Evolutionary conservation across 2,113 vertebrate species (phyloP).

Genomic region (Forbesichthys agassizii): DNA sequence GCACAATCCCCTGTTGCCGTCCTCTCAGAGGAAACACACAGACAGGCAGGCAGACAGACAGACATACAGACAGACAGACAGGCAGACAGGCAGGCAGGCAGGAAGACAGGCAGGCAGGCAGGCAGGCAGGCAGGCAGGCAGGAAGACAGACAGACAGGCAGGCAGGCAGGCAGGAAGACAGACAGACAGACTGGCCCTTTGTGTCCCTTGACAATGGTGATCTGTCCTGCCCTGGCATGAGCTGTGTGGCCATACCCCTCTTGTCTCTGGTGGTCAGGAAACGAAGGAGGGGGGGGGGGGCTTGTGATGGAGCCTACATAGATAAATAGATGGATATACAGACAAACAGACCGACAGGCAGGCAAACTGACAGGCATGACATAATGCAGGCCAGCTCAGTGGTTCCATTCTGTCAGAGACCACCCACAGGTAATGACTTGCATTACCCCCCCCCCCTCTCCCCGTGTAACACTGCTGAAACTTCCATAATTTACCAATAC

Average conservation of each 20-base stretch:
- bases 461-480: slow-evolving; percentile 39
- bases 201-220: slow-evolving; percentile 60
- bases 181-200: slow-evolving; percentile 57
- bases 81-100: slow-evolving; percentile 35
- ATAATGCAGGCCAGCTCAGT: slow-evolving; percentile 42
- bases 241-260: slow-evolving; percentile 43
- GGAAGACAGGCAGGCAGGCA: slow-evolving; percentile 37
- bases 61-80: slow-evolving; percentile 44
- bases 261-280: slow-evolving; percentile 25
- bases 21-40: slow-evolving; percentile 3
- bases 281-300: neutral
- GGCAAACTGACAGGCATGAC: slow-evolving; percentile 38
- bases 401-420: slow-evolving; percentile 63
- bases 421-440: slow-evolving; percentile 59
- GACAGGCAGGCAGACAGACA: slow-evolving; percentile 37
- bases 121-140: slow-evolving; percentile 35
- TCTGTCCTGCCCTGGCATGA: slow-evolving; percentile 52
- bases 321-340: neutral
- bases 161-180: slow-evolving; percentile 23
- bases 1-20: slow-evolving; percentile 17
- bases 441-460: slow-evolving; percentile 41
- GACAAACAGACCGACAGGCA: slow-evolving; percentile 47
- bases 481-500: slow-evolving; percentile 2
- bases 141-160: slow-evolving; percentile 49
- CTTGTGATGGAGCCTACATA: too few species aligned